Percentiles rank a stretch among this genome's conserved stretches.
Conservation (phyloP, 2,113 vertebrate species). For the Benitochromis conjunctus region DNA sequence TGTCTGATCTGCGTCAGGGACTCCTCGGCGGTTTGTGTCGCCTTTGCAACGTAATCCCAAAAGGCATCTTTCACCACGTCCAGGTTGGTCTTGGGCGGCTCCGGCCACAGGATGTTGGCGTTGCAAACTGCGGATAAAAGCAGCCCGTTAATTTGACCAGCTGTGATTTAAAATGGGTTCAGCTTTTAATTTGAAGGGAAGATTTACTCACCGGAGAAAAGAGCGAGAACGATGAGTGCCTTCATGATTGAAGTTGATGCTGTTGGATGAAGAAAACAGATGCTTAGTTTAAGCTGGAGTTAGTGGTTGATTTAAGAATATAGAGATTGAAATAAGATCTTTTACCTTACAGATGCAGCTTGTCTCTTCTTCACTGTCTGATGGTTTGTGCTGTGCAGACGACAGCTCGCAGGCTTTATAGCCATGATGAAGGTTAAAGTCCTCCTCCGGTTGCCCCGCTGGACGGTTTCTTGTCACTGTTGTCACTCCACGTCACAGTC, state of each 20-base stretch:
- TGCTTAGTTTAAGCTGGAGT: neutral
- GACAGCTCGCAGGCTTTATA: neutral
- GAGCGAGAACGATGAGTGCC: constrained; percentile 38
- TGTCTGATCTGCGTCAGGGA: constrained; percentile 53
- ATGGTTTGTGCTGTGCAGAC: neutral
- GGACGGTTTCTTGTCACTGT: constrained; percentile 12
- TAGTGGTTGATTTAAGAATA: neutral
- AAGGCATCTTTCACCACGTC: constrained; percentile 67
- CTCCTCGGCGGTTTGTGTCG: constrained; percentile 59
- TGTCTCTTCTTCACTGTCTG: neutral
- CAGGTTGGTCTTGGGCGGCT: constrained; percentile 53
- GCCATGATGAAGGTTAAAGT: constrained; percentile 44
- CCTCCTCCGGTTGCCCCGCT: constrained; percentile 34
- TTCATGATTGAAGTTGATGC: constrained; percentile 53
- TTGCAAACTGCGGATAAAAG: constrained; percentile 45
- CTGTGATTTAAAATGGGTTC: fast-evolving
- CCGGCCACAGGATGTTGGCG: constrained; percentile 64
- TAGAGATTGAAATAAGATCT: neutral
- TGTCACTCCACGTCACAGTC: constrained; percentile 36
- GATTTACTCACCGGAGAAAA: constrained; percentile 59
- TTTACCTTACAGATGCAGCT: constrained; percentile 5
- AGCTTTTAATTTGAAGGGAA: neutral
- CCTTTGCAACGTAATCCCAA: constrained; percentile 67
- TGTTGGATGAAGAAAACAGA: neutral
- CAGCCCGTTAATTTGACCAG: neutral